Evolutionary conservation across 2,797 vertebrate species (phyloP), one percentile per base, ranked within the genome.

Genomic region (Heterohyrax brucei): DNA sequence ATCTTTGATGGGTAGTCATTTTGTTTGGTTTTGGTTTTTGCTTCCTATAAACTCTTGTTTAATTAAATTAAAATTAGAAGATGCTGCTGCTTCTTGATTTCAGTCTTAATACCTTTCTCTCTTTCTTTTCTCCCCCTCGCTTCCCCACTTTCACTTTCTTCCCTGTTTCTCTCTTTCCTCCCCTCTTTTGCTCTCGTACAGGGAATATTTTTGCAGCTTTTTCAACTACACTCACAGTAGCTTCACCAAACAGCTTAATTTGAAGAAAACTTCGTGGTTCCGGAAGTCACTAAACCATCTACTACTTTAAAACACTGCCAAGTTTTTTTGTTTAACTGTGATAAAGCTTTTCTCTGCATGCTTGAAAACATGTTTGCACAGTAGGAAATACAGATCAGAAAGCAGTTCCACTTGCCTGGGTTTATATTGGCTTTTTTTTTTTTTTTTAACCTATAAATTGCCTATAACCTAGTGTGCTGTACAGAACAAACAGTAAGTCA

Each of bases 11-110:
- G 53, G 59, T 2, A 26, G 26, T 24, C 1, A 26, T 72, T 72
- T 18, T 3, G 16, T 4, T 59, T 59, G 56, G 13, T 59, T 59
- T 13, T 59, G 76, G 10, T 79, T 75, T 68, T 87, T 48, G 16
- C 59, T 87, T 95, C 53, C 44, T 68, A 59, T 30, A 66, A 16
- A 90, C 56, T 28, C n/a, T 26, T 87, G 0, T 83, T 85, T 70
- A 44, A 88, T 22, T 82, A 89, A 92, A 89, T 30, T 75, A 73
- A 93, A 82, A 59, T 73, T 8, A 8, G 10, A 92, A 75, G 48
- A 44, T 48, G 62, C 26, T 39, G 30, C 10, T 53, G 62, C 39
- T 59, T 53, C 48, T 33, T 59, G 16, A 80, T 75, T 22, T 94
- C 6, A 18, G 21, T 72, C 68, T 72, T n/a, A 72, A 19, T 33